Conservation (phyloP, 2,797 vertebrate species). For the Chiroxiphia lanceolata region DNA sequence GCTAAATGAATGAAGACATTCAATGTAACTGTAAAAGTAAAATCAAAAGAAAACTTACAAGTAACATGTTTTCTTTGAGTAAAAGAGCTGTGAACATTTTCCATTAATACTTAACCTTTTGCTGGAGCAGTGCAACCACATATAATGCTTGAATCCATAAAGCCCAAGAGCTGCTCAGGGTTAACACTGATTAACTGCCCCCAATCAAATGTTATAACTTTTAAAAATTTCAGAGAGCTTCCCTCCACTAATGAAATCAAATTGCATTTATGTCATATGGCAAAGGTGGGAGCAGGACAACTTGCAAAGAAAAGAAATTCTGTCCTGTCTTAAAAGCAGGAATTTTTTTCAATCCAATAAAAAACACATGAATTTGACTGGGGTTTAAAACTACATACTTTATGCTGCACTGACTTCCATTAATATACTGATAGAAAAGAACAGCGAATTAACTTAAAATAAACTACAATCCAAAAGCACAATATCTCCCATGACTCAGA, state of each 20-base stretch:
- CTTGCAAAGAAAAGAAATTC: neutral
- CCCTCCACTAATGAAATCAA: constrained; percentile 36
- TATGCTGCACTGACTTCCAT: neutral
- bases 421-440: constrained; percentile 39
- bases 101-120: constrained; percentile 88
- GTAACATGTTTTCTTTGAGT: constrained; percentile 84
- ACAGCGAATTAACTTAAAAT: constrained; percentile 43
- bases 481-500: constrained; percentile 69
- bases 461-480: constrained; percentile 37
- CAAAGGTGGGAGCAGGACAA: neutral
- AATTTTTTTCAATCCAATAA: neutral
- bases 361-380: neutral
- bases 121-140: constrained; percentile 80
- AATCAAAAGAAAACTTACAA: constrained; percentile 90
- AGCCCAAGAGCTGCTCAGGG: constrained; percentile 75
- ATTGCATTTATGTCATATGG: constrained; percentile 20
- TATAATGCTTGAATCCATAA: constrained; percentile 77
- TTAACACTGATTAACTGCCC: constrained; percentile 77
- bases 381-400: neutral
- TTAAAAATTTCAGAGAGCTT: constrained; percentile 53
- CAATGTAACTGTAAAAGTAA: constrained; percentile 90
- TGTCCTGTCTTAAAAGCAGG: neutral
- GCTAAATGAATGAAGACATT: constrained; percentile 98
- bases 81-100: constrained; percentile 84
- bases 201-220: constrained; percentile 64